A percentile compares a stretch with the other conserved stretches of the same genome.
Conservation (phyloP, 2,797 vertebrate species). For the Pseudochirops corinnae region DNA sequence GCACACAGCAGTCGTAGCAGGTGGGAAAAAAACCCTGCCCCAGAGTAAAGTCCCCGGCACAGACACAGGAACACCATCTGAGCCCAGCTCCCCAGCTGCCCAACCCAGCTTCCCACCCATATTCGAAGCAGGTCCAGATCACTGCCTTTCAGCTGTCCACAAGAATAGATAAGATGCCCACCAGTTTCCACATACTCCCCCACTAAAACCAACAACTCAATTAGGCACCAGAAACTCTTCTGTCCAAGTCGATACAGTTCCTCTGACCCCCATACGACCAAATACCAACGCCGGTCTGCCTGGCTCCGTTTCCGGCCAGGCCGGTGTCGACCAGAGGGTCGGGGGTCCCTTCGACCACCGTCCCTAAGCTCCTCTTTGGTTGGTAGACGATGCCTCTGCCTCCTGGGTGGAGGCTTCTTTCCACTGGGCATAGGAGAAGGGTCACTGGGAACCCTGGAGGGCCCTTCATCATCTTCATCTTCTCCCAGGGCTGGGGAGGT, state of each 20-base stretch:
- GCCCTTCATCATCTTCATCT: conserved; percentile 71
- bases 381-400: conserved; percentile 76
- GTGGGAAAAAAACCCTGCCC: conserved; percentile 80
- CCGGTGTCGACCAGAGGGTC: conserved; percentile 87
- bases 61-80: conserved; percentile 69
- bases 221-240: conserved; percentile 90
- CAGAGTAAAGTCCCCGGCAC: conserved; percentile 71
- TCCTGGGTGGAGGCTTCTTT: conserved; percentile 67
- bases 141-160: conserved; percentile 86
- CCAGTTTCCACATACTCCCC: conserved; percentile 89
- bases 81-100: conserved; percentile 78
- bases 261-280: conserved; percentile 76
- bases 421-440: conserved; percentile 65
- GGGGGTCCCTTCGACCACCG: conserved; percentile 76
- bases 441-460: conserved; percentile 68
- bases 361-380: conserved; percentile 78
- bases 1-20: conserved; percentile 84
- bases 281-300: conserved; percentile 74
- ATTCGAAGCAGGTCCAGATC: conserved; percentile 87
- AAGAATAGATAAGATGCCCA: conserved; percentile 87
- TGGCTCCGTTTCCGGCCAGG: conserved; percentile 83
- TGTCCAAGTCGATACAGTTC: conserved; percentile 89
- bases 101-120: conserved; percentile 80
- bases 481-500: conserved; percentile 56
- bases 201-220: conserved; percentile 91